Evolutionary conservation across 2,888 invertebrate genomes (phyloP), one percentile per base, ranked within the genome.

Genomic region (Phlogophora meticulosa): DNA sequence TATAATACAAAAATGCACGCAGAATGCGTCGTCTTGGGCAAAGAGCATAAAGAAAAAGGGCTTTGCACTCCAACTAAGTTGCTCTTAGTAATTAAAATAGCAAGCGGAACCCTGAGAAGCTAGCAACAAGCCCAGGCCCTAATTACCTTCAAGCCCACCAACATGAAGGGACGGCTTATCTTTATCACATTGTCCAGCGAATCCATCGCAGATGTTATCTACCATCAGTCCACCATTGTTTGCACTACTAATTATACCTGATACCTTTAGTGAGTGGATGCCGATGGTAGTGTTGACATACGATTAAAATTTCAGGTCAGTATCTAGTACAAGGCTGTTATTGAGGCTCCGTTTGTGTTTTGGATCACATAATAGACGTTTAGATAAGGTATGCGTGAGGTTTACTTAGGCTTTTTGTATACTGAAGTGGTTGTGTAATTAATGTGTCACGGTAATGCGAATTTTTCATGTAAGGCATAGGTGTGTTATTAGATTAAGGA

Each of bases 211-310:
- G 80, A 82, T 83, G 22, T 70, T 73, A 82, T 82, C 84, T 72
- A 5, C n/a, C 9, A 60, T 57, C 42, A 34, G 28, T 13, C 60
- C 59, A 17, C 78, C 68, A 83, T 83, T 82, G 80, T 81, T 80
- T 77, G 65, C 60, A 24, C 51, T 43, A 49, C 59, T 83, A 83
- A 83, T 82, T 81, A 83, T 57, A 79, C 63, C 66, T 83, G 77
- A 76, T 81, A 72, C 74, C 67, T 70, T 65, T 58, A 55, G 55
- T 28, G 51, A 65, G 66, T 64, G 38, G 67, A 78, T 71, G 48
- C 65, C 78, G 45, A 65, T 67, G 67, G 64, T 49, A 48, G 38
- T 79, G 83, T 79, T 82, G 83, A 79, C 81, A 79, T 56, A 61
- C 65, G 82, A 82, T 82, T 81, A 82, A 72, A 77, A 73, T 72